Evolutionary conservation across 2,888 invertebrate genomes (phyloP), one percentile per base, ranked within the genome.

Genomic region (Archips crataeganus): DNA sequence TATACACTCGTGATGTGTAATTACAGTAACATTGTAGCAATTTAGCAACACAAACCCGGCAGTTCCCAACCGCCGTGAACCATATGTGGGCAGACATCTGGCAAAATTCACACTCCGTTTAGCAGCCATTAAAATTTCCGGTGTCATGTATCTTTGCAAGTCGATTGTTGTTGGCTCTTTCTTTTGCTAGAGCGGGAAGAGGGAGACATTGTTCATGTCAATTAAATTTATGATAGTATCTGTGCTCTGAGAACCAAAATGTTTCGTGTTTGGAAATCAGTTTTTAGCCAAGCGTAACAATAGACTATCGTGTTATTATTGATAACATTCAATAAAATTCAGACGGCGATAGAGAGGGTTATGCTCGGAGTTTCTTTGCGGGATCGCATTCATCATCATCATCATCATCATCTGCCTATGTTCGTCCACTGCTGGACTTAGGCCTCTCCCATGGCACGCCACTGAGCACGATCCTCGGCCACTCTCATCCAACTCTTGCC

Each of bases 21-120:
- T 6, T 23, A 23, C 23, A 59, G 60, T 60, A n/a, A 65, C 36
- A 15, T 15, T 13, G 0, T 34, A 42, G n/a, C n/a, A 51, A 34
- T 65, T 65, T 51, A 36, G 65, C 65, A 51, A 65, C 65, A 8
- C 9, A 51, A 65, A 11, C 2, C 63, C 63, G 47, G 11, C 34
- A 32, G 11, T 13, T 13, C n/a, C 13, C 63, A 23, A 42, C 11
- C 32, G 45, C 32, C 8, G 32, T 23, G 15, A 34, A 9, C 32
- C 54, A 15, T 47, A 15, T 60, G 51, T 42, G 36, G 9, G 4
- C n/a, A n/a, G 51, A 69, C 73, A 73, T 73, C 68, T 73, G 73
- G 73, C 63, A 59, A 57, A 73, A 64, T 73, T 69, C 63, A 68
- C 73, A 65, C 65, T 36, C 65, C 65, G 65, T 36, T 65, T 65